A percentile compares a stretch with the other conserved stretches of the same genome.
phyloP scores from a whole-genome alignment of 2,113 vertebrate species.

The Macrotis lagotis region DNA sequence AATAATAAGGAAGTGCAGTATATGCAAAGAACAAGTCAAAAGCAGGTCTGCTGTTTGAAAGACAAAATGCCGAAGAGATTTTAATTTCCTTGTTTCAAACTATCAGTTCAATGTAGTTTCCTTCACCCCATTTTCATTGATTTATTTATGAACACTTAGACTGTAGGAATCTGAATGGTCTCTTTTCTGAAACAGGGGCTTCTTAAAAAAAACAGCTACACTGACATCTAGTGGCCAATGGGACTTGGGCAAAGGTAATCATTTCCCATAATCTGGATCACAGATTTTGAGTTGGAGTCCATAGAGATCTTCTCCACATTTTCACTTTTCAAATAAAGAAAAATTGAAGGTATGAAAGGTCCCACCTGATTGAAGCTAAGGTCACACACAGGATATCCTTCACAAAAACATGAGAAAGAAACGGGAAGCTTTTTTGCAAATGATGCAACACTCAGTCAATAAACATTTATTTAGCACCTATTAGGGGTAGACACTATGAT shows the following conservation, averaged over 20 bases:
- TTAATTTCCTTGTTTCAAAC: constrained; percentile 10
- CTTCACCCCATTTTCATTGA: not conserved
- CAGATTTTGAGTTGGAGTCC: not conserved
- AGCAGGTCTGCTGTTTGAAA: constrained; percentile 1
- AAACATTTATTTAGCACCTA: not conserved
- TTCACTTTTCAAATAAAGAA: not conserved
- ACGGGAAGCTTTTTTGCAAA: not conserved
- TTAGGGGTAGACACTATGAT: not conserved
- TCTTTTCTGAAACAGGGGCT: accelerated
- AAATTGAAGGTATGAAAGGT: not conserved
- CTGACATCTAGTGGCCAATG: constrained; percentile 65
- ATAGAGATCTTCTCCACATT: not conserved
- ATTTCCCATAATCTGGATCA: not conserved
- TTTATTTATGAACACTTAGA: not conserved
- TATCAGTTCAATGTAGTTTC: not conserved
- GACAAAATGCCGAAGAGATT: not conserved
- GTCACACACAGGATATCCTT: not conserved
- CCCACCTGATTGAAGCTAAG: not conserved
- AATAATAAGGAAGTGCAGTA: too few species aligned
- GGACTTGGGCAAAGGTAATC: not conserved
- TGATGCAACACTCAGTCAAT: not conserved
- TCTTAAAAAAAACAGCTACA: not conserved
- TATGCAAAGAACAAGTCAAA: not conserved
- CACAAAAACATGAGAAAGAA: not conserved
- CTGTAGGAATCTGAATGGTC: not conserved